Base-by-base conservation (phyloP, 2,888 invertebrate genomes). In the Drosophila prolongata region DNA sequence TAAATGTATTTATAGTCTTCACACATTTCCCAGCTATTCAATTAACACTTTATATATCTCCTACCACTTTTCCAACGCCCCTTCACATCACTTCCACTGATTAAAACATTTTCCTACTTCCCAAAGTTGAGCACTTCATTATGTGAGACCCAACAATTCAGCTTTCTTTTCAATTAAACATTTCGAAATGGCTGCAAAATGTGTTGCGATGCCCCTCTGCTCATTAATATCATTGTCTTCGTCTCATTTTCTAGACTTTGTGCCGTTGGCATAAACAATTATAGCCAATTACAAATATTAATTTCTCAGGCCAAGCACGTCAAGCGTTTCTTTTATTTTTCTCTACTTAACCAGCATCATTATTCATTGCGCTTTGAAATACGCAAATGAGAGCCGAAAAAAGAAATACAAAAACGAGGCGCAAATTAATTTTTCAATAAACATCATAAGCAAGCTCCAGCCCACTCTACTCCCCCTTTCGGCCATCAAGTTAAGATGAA, bases 401-500 rank as follows among this genome's bases (percentile, higher is more conserved):
- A 47, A 47, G 40, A 71, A 69, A 50, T 56, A 65, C 46, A 68
- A 73, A 75, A 89, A 69, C 85, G 84, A 78, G 83, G 86, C 89
- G 88, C 85, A 85, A 85, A 85, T 85, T 85, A 85, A 85, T 85
- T 89, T 89, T 85, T 89, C 88, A 89, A 89, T 89, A 85, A 85
- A 87, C 85, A 89, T 89, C 82, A 89, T 87, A 88, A 84, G 84
- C 87, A 49, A 62, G 73, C n/a, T 40, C 30, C 58, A 40, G 40
- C 58, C 54, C 55, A 35, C 55, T 24, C 35, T 34, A n/a, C 38
- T 30, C 58, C 19, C 14, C 30, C 27, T 9, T 14, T 6, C 1
- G 13, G 14, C 54, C 56, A n/a, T 5, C 34, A 14, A 53, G 53
- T 56, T 67, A 75, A 85, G 88, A 89, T 85, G 86, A 89, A 87